Conservation (phyloP, 1,140 invertebrate species). For the Brachionus angularis region DNA sequence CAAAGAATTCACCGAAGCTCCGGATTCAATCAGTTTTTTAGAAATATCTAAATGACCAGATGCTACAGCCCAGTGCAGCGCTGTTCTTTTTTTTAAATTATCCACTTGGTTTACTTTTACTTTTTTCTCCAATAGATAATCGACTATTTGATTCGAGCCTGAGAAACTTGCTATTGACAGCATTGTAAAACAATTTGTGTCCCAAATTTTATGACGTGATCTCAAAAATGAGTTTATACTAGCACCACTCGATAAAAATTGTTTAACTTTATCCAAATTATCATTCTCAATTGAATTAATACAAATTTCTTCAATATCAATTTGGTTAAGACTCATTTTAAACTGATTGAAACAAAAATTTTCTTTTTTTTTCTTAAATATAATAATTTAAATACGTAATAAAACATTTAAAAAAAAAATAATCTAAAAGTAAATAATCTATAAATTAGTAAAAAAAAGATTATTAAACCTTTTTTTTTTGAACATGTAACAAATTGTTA, state of each 20-base stretch:
- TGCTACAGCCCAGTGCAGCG: slow-evolving; percentile 54
- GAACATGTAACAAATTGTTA: too few relatives aligned
- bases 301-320: slow-evolving; percentile 37
- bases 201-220: slow-evolving; percentile 16
- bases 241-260: neutral
- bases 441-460: too few relatives aligned
- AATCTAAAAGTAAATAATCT: too few relatives aligned
- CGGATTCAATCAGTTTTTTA: slow-evolving; percentile 46
- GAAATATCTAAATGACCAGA: slow-evolving; percentile 50
- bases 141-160: slow-evolving; percentile 19
- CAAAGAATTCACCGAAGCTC: slow-evolving; percentile 46
- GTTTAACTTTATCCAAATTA: slow-evolving; percentile 35
- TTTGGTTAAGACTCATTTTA: slow-evolving; percentile 41
- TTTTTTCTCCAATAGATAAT: slow-evolving; percentile 40
- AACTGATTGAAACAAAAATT: neutral
- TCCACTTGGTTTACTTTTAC: slow-evolving; percentile 48
- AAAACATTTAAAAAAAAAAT: too few relatives aligned
- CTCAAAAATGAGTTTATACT: slow-evolving; percentile 34
- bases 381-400: neutral
- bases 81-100: slow-evolving; percentile 55
- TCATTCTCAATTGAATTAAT: slow-evolving; percentile 7
- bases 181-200: slow-evolving; percentile 23
- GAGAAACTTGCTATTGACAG: slow-evolving; percentile 7
- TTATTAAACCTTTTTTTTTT: too few relatives aligned
- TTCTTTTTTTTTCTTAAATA: neutral